Percentiles rank a stretch among this genome's conserved stretches.
Evolutionary conservation across 2,113 vertebrate genomes (phyloP).

Genomic region (Hyla sarda): DNA sequence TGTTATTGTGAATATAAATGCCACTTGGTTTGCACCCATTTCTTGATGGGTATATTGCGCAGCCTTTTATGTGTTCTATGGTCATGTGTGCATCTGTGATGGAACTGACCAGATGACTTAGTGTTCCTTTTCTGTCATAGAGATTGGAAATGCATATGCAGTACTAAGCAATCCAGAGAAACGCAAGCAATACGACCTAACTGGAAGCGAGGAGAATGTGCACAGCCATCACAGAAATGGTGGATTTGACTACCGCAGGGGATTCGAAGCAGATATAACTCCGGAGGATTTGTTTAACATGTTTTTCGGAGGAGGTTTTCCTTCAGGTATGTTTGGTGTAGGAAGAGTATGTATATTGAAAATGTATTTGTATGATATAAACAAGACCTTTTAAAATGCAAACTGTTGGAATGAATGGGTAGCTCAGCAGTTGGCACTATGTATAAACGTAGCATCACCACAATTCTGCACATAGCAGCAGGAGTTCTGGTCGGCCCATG

Average conservation of each 20-base stretch:
- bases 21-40: too few relatives aligned
- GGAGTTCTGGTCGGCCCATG: too few relatives aligned
- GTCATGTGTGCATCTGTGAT: background rate
- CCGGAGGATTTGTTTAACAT: conserved; percentile 98
- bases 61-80: background rate
- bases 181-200: conserved; percentile 92
- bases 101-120: conserved; percentile 9
- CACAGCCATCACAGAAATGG: conserved; percentile 81
- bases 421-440: too few relatives aligned
- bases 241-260: conserved; percentile 92
- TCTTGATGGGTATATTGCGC: background rate
- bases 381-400: too few relatives aligned
- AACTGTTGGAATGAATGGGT: too few relatives aligned
- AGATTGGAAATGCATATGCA: conserved; percentile 94
- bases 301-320: conserved; percentile 96
- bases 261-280: conserved; percentile 95
- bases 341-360: too few relatives aligned
- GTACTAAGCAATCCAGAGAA: conserved; percentile 95
- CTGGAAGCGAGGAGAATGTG: conserved; percentile 86
- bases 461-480: too few relatives aligned
- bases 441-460: too few relatives aligned
- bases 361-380: too few relatives aligned
- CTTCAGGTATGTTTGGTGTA: conserved; percentile 79
- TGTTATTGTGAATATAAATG: too few relatives aligned
- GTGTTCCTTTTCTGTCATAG: conserved; percentile 72